phyloP scores from a whole-genome alignment of 2,888 invertebrate genomes.

The Agriotes lineatus region DNA sequence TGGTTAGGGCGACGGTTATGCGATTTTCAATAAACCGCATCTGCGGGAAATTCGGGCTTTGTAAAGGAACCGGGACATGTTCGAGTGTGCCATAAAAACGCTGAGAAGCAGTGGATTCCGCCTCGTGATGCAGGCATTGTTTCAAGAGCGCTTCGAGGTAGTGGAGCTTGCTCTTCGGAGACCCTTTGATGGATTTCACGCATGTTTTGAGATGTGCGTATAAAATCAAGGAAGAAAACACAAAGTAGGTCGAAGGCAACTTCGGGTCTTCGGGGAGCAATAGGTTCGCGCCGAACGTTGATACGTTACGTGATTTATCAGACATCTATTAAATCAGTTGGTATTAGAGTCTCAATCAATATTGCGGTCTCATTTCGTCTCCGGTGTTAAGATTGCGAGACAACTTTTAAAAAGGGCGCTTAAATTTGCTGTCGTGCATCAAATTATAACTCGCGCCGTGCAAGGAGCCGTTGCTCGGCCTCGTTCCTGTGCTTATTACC shows the following conservation, averaged over 20 bases:
- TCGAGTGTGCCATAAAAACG: conserved; percentile 14
- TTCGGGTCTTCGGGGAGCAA: conserved; percentile 31
- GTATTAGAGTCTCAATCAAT: conserved; percentile 20
- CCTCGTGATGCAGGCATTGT: conserved; percentile 24
- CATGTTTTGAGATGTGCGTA: conserved; percentile 39
- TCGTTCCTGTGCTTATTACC: conserved; percentile 27
- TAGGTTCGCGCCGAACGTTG: conserved; percentile 33
- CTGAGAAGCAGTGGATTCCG: conserved; percentile 16
- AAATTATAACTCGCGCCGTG: conserved; percentile 15
- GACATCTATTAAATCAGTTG: conserved; percentile 33
- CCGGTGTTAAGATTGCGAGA: conserved; percentile 6
- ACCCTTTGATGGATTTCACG: conserved; percentile 39
- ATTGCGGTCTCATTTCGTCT: conserved; percentile 13
- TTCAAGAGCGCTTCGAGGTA: conserved; percentile 26
- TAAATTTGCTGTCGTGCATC: conserved; percentile 20
- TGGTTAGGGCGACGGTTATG: no score
- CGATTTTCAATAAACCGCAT: no score
- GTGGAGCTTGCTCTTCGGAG: conserved; percentile 28
- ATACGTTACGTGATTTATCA: conserved; percentile 39
- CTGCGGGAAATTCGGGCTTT: conserved; percentile 5
- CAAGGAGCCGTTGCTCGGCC: conserved; percentile 20
- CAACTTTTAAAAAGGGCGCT: conserved; percentile 14
- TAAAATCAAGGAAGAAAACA: conserved; percentile 35
- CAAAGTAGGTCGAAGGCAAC: conserved; percentile 28
- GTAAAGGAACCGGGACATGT: conserved; percentile 18